Conservation (phyloP, 2,888 invertebrate genomes). For the Pyrrhosoma nymphula region DNA sequence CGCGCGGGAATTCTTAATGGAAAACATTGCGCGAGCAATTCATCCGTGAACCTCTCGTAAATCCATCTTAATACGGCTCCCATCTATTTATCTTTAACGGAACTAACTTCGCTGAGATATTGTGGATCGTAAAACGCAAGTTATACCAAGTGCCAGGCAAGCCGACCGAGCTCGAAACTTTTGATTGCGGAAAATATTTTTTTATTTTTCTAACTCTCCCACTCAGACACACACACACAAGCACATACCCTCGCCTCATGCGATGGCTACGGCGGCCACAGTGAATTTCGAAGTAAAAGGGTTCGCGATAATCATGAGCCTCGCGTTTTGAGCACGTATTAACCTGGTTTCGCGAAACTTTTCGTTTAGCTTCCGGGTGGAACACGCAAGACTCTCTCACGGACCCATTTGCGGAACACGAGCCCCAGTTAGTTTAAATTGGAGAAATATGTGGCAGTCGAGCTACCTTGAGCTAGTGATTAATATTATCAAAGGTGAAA, state of each 20-base stretch:
- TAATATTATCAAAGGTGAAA: neutral
- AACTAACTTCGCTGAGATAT: slow-evolving; percentile 36
- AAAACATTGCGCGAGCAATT: slow-evolving; percentile 42
- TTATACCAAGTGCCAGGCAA: slow-evolving; percentile 21
- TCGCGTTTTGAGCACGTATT: slow-evolving; percentile 26
- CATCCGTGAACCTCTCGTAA: slow-evolving; percentile 44
- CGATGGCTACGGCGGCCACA: neutral
- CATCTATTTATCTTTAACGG: slow-evolving; percentile 38
- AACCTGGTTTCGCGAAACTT: slow-evolving; percentile 24
- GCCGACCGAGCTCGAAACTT: slow-evolving; percentile 34
- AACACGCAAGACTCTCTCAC: neutral
- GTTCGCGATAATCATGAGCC: slow-evolving; percentile 10
- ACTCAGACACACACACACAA: too few relatives aligned
- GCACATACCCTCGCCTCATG: neutral
- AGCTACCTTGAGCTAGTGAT: neutral
- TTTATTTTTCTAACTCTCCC: neutral
- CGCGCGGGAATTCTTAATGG: slow-evolving; percentile 56
- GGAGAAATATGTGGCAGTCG: neutral
- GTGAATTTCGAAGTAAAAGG: slow-evolving; percentile 16
- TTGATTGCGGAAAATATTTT: neutral
- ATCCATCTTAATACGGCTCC: slow-evolving; percentile 41
- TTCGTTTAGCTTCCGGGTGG: neutral
- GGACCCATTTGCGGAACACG: neutral
- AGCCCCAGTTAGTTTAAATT: neutral
- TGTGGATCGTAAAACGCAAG: slow-evolving; percentile 42